phyloP scores from a whole-genome alignment of 30 jellyfish, hydroid and myxozoan species.

The Hydractinia symbiolongicarpus region DNA sequence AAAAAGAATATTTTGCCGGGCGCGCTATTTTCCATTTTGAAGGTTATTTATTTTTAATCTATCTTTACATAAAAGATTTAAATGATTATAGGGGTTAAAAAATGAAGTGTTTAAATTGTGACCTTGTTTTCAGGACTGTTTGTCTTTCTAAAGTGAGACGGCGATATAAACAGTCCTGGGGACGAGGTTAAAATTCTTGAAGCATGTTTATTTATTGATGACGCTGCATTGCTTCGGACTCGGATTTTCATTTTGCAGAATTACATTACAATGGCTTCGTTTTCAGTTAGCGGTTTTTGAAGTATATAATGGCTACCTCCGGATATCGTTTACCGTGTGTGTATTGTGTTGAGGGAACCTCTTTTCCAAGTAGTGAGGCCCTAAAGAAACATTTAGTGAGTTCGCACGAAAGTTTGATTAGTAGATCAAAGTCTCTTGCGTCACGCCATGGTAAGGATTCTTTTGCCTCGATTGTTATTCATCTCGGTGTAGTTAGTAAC shows the following conservation, averaged over 20 bases:
- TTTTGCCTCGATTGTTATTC: neutral
- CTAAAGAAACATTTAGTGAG: neutral
- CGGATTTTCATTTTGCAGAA: neutral
- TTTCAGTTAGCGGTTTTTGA: neutral
- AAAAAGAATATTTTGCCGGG: no score
- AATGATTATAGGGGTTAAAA: no score
- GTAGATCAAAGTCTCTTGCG: neutral
- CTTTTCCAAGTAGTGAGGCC: neutral
- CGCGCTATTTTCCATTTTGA: no score
- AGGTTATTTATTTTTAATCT: no score
- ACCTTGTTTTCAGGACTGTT: no score
- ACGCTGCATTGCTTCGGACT: neutral
- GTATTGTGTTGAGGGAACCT: neutral
- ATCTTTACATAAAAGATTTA: no score
- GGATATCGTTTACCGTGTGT: conserved; percentile 4
- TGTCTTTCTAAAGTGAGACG: no score
- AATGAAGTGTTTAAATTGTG: no score
- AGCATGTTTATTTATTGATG: no score
- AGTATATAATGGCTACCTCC: neutral
- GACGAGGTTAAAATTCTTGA: no score
- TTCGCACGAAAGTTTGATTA: conserved; percentile 6
- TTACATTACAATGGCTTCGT: neutral
- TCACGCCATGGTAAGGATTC: neutral
- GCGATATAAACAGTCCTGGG: no score
- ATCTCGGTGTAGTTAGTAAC: no score